Evolutionary conservation across 2,888 invertebrate genomes (phyloP).

Genomic region (Protonemura montana): DNA sequence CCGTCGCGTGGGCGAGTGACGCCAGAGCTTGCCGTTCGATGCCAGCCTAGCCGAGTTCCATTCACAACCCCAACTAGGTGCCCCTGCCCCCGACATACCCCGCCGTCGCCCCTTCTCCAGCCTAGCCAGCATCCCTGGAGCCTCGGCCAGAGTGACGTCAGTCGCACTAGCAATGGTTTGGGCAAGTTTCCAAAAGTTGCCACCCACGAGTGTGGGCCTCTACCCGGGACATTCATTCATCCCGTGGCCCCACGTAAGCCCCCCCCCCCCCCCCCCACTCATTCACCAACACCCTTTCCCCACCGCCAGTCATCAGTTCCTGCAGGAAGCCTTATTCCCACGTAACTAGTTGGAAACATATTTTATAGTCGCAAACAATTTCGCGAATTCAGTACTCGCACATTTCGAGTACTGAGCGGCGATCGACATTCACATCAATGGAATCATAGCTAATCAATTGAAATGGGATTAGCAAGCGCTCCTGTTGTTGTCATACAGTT

Average conservation of each 20-base stretch:
- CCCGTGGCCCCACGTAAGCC: neutral
- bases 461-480: too few species aligned
- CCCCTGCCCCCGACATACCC: neutral
- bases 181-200: constrained; percentile 38
- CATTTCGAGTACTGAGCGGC: too few species aligned
- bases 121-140: constrained; percentile 18
- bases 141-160: constrained; percentile 26
- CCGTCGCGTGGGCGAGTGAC: constrained; percentile 1
- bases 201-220: constrained; percentile 23
- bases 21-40: neutral
- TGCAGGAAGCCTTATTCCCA: neutral
- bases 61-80: constrained; percentile 27
- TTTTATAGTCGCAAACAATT: too few species aligned
- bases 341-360: neutral
- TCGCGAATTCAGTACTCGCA: too few species aligned
- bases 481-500: too few species aligned
- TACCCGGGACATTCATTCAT: constrained; percentile 28
- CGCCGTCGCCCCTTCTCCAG: neutral
- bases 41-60: constrained; percentile 24
- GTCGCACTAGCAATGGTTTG: constrained; percentile 15
- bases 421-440: too few species aligned
- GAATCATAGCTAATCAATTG: too few species aligned
- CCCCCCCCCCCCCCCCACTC: neutral
- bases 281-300: neutral
- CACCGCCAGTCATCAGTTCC: neutral